These are phyloP conservation scores for Volucella zonaria DNA, from an alignment of 2,888 invertebrate genomes.

Conservation along the genomic window DNA sequence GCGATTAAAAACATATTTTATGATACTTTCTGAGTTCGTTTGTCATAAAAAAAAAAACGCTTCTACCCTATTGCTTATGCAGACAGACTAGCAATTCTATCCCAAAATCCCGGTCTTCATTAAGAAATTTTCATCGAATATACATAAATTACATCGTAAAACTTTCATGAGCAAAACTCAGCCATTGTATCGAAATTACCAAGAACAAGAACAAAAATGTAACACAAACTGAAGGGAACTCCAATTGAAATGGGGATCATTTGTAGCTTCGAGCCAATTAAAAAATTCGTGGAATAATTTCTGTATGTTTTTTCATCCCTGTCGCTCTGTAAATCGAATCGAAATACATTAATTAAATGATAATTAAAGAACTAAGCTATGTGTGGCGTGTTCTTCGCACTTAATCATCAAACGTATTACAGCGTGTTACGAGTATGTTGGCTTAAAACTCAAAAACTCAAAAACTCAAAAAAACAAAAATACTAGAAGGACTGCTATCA, in stretches of 20 bases:
- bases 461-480: too few relatives aligned
- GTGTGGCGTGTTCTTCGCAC: conserved; percentile 62
- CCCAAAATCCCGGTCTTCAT: conserved; percentile 12
- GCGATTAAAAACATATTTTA: too few relatives aligned
- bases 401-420: conserved; percentile 63
- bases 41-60: too few relatives aligned
- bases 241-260: conserved; percentile 34
- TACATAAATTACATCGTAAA: conserved; percentile 27
- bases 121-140: conserved; percentile 11
- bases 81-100: conserved; percentile 10
- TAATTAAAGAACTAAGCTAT: conserved; percentile 28
- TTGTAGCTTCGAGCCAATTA: conserved; percentile 39
- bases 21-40: too few relatives aligned
- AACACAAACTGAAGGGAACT: not conserved
- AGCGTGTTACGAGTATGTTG: conserved; percentile 39
- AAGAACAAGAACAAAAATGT: not conserved
- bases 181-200: conserved; percentile 36
- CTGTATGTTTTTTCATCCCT: not conserved
- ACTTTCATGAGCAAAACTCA: conserved; percentile 26
- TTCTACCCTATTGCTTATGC: not conserved
- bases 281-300: conserved; percentile 39
- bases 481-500: conserved; percentile 15
- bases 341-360: conserved; percentile 58
- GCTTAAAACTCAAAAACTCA: conserved; percentile 7
- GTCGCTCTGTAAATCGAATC: conserved; percentile 27